These are phyloP conservation scores for Chaitophorus viminalis DNA, from an alignment of 2,888 invertebrate species.

Conservation along the genomic window DNA sequence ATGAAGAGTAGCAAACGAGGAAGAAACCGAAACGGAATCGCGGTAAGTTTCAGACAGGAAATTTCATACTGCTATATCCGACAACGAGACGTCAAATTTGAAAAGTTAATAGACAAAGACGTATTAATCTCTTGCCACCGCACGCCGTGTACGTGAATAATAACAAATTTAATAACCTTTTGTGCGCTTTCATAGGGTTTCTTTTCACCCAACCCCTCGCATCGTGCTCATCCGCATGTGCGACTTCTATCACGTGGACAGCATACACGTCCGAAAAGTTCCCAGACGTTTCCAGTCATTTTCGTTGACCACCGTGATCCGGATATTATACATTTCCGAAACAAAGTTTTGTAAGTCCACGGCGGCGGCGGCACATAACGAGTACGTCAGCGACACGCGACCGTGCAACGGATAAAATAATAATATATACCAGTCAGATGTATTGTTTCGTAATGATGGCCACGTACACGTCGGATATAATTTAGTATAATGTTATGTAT, in stretches of 20 bases:
- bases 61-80: neutral
- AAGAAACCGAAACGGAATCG: neutral
- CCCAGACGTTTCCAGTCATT: neutral
- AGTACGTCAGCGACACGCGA: neutral
- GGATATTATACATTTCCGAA: neutral
- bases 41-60: conserved; percentile 1
- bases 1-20: neutral
- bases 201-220: neutral
- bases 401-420: too few species aligned
- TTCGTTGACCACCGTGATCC: neutral
- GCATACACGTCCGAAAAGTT: conserved; percentile 5
- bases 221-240: neutral
- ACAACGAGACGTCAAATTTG: neutral
- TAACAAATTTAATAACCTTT: conserved; percentile 23
- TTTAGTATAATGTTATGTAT: too few species aligned
- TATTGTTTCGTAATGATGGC: too few species aligned
- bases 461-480: too few species aligned
- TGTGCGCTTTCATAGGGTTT: conserved; percentile 1
- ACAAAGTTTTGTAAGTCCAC: neutral
- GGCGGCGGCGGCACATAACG: neutral
- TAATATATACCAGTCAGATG: too few species aligned
- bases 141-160: neutral
- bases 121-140: conserved; percentile 14
- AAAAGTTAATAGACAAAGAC: conserved; percentile 14
- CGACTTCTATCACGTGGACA: neutral